Evolutionary conservation across 2,888 invertebrate genomes (phyloP).

Genomic region (Cremastinae sp.): DNA sequence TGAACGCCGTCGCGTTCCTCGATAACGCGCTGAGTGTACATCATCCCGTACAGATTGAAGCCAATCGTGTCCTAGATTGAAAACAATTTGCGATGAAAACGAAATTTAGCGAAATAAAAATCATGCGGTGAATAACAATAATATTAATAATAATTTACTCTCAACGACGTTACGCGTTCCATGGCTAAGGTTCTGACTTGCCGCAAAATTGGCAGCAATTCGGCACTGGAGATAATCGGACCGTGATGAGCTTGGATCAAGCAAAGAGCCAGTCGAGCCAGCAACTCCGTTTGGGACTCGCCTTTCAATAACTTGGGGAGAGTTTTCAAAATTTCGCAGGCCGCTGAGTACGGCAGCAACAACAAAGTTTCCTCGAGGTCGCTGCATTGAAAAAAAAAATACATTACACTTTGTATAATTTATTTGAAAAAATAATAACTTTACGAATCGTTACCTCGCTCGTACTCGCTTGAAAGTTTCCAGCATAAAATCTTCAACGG

Average conservation of each 20-base stretch:
- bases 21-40: constrained; percentile 87
- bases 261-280: constrained; percentile 89
- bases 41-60: constrained; percentile 91
- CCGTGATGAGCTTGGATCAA: constrained; percentile 89
- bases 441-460: constrained; percentile 84
- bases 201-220: constrained; percentile 85
- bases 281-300: constrained; percentile 88
- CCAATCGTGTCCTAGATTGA: constrained; percentile 89
- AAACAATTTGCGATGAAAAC: constrained; percentile 55
- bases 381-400: constrained; percentile 81
- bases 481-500: constrained; percentile 90
- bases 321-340: constrained; percentile 88
- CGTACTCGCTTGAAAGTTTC: constrained; percentile 90
- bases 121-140: too few relatives aligned
- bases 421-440: constrained; percentile 14
- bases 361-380: constrained; percentile 95
- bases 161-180: constrained; percentile 83
- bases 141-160: constrained; percentile 81
- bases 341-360: constrained; percentile 91
- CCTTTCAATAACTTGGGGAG: constrained; percentile 86
- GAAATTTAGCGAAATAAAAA: too few relatives aligned
- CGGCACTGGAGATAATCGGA: constrained; percentile 88
- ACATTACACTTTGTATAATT: too few relatives aligned
- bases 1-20: constrained; percentile 89
- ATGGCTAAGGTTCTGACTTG: constrained; percentile 84